These are phyloP conservation scores for Alauda arvensis DNA, from an alignment of 2,797 vertebrate genomes.

Conservation along the genomic window DNA sequence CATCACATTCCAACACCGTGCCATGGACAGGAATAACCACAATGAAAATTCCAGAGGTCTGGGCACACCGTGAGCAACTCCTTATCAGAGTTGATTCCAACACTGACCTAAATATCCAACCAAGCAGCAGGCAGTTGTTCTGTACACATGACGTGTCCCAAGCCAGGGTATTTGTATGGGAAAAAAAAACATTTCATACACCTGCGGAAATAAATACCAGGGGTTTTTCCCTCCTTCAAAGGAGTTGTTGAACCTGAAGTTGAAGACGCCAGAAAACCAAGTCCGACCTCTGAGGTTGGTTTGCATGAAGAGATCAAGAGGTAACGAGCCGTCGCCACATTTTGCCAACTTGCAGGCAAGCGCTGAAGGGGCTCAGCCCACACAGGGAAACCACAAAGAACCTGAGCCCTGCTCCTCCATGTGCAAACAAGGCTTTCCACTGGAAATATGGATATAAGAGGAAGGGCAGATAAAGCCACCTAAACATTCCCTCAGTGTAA, in stretches of 20 bases:
- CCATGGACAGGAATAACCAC: background rate
- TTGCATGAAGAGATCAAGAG: background rate
- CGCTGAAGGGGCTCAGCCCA: background rate
- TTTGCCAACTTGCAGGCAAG: background rate
- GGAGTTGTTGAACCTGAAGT: background rate
- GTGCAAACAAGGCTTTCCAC: background rate
- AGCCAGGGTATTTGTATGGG: background rate
- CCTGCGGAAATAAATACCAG: background rate
- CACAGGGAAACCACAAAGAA: background rate
- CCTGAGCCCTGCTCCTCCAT: background rate
- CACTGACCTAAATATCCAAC: background rate
- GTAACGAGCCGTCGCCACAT: rapidly evolving
- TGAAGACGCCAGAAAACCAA: background rate
- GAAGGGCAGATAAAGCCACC: background rate
- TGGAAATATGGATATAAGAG: rapidly evolving
- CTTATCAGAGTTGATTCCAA: background rate
- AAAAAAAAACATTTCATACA: background rate
- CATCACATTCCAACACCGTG: background rate
- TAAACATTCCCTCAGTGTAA: background rate
- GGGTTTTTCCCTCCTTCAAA: background rate
- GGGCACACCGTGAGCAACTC: background rate
- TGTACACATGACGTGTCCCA: rapidly evolving
- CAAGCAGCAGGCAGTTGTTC: background rate
- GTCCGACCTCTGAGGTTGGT: background rate
- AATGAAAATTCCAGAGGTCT: background rate